Evolutionary conservation across 2,888 invertebrate genomes (phyloP), one percentile per base, ranked within the genome.

Genomic region (Aphodius granarius): DNA sequence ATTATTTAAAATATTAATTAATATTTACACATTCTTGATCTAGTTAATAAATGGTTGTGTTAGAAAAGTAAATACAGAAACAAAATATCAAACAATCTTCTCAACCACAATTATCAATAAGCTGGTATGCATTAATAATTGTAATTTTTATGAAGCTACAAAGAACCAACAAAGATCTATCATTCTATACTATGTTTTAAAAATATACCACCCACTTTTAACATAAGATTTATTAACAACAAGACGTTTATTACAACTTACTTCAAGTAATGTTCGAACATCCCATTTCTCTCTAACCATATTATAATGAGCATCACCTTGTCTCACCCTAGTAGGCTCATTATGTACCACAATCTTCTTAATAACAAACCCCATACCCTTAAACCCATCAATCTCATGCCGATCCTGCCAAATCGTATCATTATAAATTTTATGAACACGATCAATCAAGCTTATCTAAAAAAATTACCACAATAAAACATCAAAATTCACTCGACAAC

Each of bases 371-470:
- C 97, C 97, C 96, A 97, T 97, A 63, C 97, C 96, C 86, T 95
- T 95, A 84, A 96, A 96, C 0, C 96, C 96, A 84, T 95, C 95
- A 84, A 94, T 92, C 89, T 93, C 92, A 85, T 92, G 92, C 74
- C 95, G 91, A 86, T 97, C 97, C 87, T 95, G 94, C 97, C 97
- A 98, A 15, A 95, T 92, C 0, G 98, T 98, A 80, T 95, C 95
- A 84, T 96, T 95, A 86, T 97, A 98, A 78, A 98, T 97, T 88
- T 95, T 95, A 85, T 98, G 97, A n/a, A 98, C 97, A 77, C 97
- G 91, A 86, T 98, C 97, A 80, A 98, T 97, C 66, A 98, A 90
- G 86, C 97, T 97, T 81, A 98, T 97, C 97, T 98, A 87, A 66
- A 89, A 87, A 13, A 18, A 1, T 15, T 15, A 65, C n/a, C 65